A percentile compares a stretch with the other conserved stretches of the same genome.
These are phyloP conservation scores for Paradoxurus hermaphroditus DNA, from an alignment of 2,113 vertebrate genomes.

Conservation along the genomic window DNA sequence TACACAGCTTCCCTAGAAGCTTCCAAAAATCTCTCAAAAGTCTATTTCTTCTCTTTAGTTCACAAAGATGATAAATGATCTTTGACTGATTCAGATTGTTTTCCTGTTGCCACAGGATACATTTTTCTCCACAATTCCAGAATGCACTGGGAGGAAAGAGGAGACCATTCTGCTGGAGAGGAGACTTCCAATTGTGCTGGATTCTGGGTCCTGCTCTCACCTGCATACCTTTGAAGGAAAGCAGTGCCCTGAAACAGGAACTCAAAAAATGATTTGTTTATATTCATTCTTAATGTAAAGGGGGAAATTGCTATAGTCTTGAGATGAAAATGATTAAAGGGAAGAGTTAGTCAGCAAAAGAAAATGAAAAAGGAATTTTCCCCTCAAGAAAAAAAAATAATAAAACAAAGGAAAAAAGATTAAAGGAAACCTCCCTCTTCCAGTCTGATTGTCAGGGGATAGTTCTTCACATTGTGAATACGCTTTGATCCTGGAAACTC, in stretches of 20 bases:
- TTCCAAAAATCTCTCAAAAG: background rate
- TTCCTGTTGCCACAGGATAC: background rate
- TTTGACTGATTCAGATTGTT: background rate
- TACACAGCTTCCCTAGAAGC: background rate
- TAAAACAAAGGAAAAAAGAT: slow-evolving; percentile 66
- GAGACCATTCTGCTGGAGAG: no score
- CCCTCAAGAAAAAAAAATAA: slow-evolving; percentile 26
- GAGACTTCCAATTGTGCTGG: background rate
- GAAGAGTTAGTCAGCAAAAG: slow-evolving; percentile 56
- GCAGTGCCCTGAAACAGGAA: slow-evolving; percentile 25
- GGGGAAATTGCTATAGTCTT: background rate
- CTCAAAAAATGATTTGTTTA: slow-evolving; percentile 20
- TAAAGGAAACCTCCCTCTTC: slow-evolving; percentile 64
- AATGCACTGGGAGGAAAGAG: background rate
- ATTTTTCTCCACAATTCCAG: background rate
- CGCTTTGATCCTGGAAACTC: slow-evolving; percentile 68
- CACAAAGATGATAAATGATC: background rate
- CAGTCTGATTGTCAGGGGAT: slow-evolving; percentile 56
- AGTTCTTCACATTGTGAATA: slow-evolving; percentile 49
- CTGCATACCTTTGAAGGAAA: background rate
- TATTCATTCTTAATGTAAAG: slow-evolving; percentile 39
- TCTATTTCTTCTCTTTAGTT: slow-evolving; percentile 9
- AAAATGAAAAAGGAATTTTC: slow-evolving; percentile 54
- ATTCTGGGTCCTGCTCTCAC: background rate
- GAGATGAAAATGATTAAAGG: slow-evolving; percentile 62